A percentile compares a stretch with the other conserved stretches of the same genome.
These are phyloP conservation scores for Cardiocondyla obscurior DNA, from an alignment of 1,140 invertebrate species.

Conservation along the genomic window DNA sequence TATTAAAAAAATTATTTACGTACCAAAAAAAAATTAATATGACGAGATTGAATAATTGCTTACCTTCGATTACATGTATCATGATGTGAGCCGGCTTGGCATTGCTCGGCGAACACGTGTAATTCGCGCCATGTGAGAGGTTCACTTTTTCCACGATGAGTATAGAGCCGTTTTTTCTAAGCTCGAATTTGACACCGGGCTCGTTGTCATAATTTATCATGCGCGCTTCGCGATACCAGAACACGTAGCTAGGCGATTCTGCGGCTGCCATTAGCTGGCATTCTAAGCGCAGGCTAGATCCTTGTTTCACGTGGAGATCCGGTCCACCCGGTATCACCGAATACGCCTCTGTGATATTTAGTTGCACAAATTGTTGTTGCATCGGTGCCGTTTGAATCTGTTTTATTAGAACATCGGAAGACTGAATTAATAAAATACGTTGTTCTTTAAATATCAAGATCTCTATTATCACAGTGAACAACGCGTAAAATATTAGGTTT, in stretches of 20 bases:
- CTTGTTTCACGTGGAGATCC: constrained; percentile 90
- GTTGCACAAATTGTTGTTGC: constrained; percentile 75
- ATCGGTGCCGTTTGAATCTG: constrained; percentile 74
- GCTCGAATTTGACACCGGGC: constrained; percentile 80
- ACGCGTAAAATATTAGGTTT: no score
- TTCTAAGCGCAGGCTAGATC: constrained; percentile 88
- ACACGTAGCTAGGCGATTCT: constrained; percentile 90
- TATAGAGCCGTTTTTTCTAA: constrained; percentile 83
- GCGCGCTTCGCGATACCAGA: constrained; percentile 90
- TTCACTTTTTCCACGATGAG: constrained; percentile 85
- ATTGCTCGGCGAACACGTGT: constrained; percentile 89
- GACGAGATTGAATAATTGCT: constrained; percentile 16
- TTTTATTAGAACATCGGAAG: not conserved
- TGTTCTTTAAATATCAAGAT: not conserved
- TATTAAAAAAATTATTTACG: not conserved
- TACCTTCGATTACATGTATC: constrained; percentile 88
- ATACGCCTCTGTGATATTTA: constrained; percentile 86
- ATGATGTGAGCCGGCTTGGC: constrained; percentile 87
- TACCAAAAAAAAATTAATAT: not conserved
- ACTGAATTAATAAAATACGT: not conserved
- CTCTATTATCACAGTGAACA: no score
- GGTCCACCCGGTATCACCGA: constrained; percentile 90
- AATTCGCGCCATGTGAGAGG: constrained; percentile 86
- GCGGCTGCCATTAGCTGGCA: constrained; percentile 89
- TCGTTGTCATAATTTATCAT: constrained; percentile 90